Conservation (phyloP, 2,113 vertebrate genomes). For the Mus spicilegus region DNA sequence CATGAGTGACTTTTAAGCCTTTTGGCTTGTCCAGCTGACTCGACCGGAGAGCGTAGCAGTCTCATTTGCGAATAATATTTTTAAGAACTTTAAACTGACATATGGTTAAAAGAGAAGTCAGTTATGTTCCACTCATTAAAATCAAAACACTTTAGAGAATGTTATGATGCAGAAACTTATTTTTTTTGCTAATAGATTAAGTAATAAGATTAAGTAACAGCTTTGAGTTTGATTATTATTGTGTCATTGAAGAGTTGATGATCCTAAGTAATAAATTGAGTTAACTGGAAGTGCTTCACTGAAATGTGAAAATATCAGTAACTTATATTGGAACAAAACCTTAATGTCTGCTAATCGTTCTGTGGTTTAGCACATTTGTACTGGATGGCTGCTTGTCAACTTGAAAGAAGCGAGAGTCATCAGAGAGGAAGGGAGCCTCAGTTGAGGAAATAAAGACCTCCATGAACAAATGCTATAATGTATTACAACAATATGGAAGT, state of each 20-base stretch:
- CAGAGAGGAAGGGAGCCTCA: too few relatives aligned
- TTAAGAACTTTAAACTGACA: neutral
- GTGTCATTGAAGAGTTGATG: slow-evolving; percentile 12
- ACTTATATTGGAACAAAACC: slow-evolving; percentile 20
- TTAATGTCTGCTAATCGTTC: neutral
- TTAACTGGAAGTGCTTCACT: neutral
- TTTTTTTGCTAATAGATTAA: neutral
- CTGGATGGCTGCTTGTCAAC: neutral
- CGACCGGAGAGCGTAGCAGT: neutral
- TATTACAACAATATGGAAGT: neutral
- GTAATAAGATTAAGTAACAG: neutral
- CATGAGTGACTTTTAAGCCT: too few relatives aligned
- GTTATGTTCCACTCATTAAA: slow-evolving; percentile 23
- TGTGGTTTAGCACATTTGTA: neutral
- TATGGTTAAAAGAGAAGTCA: slow-evolving; percentile 23
- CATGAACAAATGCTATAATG: too few relatives aligned
- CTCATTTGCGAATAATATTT: neutral
- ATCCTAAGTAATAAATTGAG: slow-evolving; percentile 46
- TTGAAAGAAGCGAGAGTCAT: neutral
- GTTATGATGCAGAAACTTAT: neutral
- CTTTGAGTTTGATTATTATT: neutral
- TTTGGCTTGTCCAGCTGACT: too few relatives aligned
- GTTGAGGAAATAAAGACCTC: too few relatives aligned
- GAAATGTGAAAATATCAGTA: slow-evolving; percentile 33
- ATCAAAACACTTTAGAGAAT: slow-evolving; percentile 29